Conservation (phyloP, 1,140 invertebrate genomes). For the Drosophila trapezifrons region DNA sequence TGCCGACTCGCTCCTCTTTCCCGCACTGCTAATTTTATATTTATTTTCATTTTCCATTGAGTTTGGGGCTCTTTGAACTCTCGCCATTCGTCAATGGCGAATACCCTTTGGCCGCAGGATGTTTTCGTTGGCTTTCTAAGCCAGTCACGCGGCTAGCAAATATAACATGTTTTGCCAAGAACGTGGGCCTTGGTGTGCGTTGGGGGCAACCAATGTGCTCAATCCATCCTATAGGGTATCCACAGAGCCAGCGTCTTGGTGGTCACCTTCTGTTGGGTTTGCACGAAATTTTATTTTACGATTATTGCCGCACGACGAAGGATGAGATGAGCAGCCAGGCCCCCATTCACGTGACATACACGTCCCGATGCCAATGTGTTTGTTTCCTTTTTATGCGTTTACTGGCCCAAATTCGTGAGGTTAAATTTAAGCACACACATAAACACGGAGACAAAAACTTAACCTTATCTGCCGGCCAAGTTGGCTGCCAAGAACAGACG, state of each 20-base stretch:
- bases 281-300: constrained; percentile 62
- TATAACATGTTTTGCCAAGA: neutral
- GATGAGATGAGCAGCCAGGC: constrained; percentile 1
- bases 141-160: neutral
- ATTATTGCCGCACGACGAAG: constrained; percentile 41
- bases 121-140: constrained; percentile 12
- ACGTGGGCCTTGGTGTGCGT: no score
- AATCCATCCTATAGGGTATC: constrained; percentile 16
- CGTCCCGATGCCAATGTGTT: constrained; percentile 31
- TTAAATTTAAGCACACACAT: constrained; percentile 57
- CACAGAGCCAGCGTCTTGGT: constrained; percentile 26
- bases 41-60: constrained; percentile 61
- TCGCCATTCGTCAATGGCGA: constrained; percentile 32
- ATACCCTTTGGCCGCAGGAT: constrained; percentile 44
- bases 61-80: constrained; percentile 61
- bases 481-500: constrained; percentile 47
- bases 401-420: constrained; percentile 62
- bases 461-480: constrained; percentile 26
- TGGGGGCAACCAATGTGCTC: constrained; percentile 15
- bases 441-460: constrained; percentile 31
- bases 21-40: constrained; percentile 64
- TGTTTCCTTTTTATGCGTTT: constrained; percentile 50
- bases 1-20: constrained; percentile 34
- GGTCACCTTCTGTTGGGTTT: constrained; percentile 50
- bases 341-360: constrained; percentile 49